A percentile compares a stretch with the other conserved stretches of the same genome.
phyloP scores from a whole-genome alignment of 2,888 invertebrate species.

The Erannis defoliaria region DNA sequence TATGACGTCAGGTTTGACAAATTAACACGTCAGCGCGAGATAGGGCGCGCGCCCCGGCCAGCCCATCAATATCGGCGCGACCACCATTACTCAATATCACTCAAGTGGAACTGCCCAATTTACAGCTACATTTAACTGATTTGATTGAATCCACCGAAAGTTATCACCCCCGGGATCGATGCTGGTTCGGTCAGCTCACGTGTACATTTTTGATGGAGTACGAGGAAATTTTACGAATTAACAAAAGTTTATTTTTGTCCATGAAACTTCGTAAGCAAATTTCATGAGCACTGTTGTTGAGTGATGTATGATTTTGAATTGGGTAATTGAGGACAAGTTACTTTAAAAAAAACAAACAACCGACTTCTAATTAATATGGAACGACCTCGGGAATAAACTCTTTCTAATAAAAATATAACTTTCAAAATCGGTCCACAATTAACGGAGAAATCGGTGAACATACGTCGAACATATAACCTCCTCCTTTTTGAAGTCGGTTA shows the following conservation, averaged over 20 bases:
- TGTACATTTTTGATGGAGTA: constrained; percentile 36
- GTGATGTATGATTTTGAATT: too few relatives aligned
- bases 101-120: constrained; percentile 84
- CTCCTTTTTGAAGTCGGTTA: too few relatives aligned
- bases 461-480: too few relatives aligned
- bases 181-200: constrained; percentile 50
- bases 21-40: constrained; percentile 76
- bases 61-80: constrained; percentile 78
- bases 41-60: constrained; percentile 65
- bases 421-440: too few relatives aligned
- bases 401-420: too few relatives aligned
- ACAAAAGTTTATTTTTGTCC: constrained; percentile 1
- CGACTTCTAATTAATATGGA: too few relatives aligned
- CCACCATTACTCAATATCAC: constrained; percentile 82
- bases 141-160: constrained; percentile 79
- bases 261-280: not conserved
- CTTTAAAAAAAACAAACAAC: too few relatives aligned
- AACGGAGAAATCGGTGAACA: too few relatives aligned
- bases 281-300: not conserved
- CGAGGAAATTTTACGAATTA: constrained; percentile 13
- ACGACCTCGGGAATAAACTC: too few relatives aligned
- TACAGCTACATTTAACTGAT: constrained; percentile 85
- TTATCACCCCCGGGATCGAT: constrained; percentile 63
- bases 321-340: too few relatives aligned
- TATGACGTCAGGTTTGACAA: constrained; percentile 78